Base-by-base conservation (phyloP, 2,797 vertebrate genomes). In the Phylloscopus collybita region DNA sequence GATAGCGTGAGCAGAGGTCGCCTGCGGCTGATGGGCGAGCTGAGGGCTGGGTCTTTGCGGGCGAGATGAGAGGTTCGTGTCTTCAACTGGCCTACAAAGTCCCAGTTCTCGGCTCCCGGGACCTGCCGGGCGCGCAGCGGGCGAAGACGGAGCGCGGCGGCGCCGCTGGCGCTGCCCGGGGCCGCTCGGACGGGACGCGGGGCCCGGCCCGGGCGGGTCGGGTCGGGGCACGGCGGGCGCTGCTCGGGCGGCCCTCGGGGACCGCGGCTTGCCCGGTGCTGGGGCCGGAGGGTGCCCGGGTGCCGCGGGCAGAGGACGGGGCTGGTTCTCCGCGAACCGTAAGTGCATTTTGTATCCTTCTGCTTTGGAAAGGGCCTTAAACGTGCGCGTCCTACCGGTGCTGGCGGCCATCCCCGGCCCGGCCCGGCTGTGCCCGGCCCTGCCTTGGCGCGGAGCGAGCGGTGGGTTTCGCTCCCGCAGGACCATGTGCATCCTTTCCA, bases 71-170 rank as follows among this genome's bases (percentile, higher is more conserved):
- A 98, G 96, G 65, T 95, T 97, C 97, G 96, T 96, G 98, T 93
- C 97, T 98, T 99, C 99, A 99, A 99, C 99, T 99, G 99, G 99
- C 99, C 99, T 99, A 99, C 99, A 99, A 99, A 99, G 99, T 99
- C 99, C 99, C 99, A 99, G 99, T 99, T 98, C 98, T 98, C 98
- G 98, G 98, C 98, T 97, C 98, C 98, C 98, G 95, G 97, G 96
- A 98, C 97, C 98, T 73, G 95, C 95, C 94, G 82, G 72, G 91
- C 66, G 88, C 82, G 61, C 95, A 81, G 71, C 76, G 89, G 86
- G 80, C 42, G 93, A 94, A 92, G 92, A 90, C 51, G 69, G 76
- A 91, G 87, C 71, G 78, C 57, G 78, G 81, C 29, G 54, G 80
- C 67, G 73, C 59, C 44, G 85, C 78, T 42, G 73, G 42, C 69